Conservation (phyloP, 2,113 vertebrate species). For the Oncorhynchus gorbuscha region DNA sequence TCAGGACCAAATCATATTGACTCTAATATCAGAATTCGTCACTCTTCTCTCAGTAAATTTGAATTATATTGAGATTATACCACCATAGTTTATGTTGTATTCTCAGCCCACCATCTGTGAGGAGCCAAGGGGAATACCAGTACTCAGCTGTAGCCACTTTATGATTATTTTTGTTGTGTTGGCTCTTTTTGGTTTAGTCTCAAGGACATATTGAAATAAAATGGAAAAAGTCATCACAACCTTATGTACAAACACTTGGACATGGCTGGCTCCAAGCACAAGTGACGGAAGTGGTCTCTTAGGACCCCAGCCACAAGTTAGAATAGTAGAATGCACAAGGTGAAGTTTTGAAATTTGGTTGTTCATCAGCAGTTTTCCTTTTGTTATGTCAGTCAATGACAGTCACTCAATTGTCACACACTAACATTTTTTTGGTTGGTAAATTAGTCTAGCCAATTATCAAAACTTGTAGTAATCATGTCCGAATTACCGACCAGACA, state of each 20-base stretch:
- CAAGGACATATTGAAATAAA: conserved; percentile 1
- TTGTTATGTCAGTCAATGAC: too few relatives aligned
- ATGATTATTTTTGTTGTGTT: not conserved
- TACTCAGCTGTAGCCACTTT: not conserved
- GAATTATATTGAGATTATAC: too few relatives aligned
- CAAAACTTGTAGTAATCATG: too few relatives aligned
- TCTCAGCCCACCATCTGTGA: not conserved
- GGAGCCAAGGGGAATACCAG: not conserved
- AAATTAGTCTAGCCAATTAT: not conserved
- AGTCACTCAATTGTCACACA: too few relatives aligned
- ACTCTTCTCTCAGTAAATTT: not conserved
- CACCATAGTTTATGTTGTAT: not conserved
- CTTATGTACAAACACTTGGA: not conserved
- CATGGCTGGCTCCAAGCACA: not conserved
- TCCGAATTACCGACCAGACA: too few relatives aligned
- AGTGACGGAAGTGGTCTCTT: too few relatives aligned
- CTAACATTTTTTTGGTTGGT: not conserved
- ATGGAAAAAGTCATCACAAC: not conserved
- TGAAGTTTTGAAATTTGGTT: too few relatives aligned
- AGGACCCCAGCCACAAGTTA: too few relatives aligned
- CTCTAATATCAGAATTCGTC: not conserved
- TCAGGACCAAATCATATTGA: not conserved
- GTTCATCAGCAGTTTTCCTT: not conserved
- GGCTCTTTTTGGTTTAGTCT: not conserved
- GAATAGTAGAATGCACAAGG: too few relatives aligned